Conservation (phyloP, 2,888 invertebrate genomes). For the Deilephila elpenor region DNA sequence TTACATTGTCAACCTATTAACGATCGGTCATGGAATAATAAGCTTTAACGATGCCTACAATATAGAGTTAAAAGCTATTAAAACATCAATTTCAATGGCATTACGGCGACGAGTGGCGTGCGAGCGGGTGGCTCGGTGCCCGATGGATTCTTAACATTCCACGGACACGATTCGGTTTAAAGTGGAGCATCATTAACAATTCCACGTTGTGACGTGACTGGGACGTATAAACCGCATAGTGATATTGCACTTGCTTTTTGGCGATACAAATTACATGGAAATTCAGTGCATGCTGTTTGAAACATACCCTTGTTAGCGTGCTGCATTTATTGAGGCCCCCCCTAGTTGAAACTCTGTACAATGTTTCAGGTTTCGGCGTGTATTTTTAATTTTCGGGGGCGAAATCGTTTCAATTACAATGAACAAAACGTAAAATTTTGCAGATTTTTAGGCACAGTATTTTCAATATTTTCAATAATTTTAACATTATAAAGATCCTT, state of each 20-base stretch:
- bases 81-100: constrained; percentile 35
- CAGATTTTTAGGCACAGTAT: too few species aligned
- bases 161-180: constrained; percentile 62
- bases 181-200: constrained; percentile 71
- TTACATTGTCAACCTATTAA: constrained; percentile 47
- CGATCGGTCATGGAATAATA: constrained; percentile 33
- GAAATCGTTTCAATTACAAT: too few species aligned
- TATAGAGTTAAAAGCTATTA: constrained; percentile 38
- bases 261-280: constrained; percentile 12
- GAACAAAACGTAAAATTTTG: too few species aligned
- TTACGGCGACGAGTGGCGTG: constrained; percentile 37
- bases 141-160: constrained; percentile 43
- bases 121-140: constrained; percentile 46
- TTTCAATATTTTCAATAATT: too few species aligned
- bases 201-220: constrained; percentile 60
- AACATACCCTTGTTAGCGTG: constrained; percentile 31
- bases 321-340: not conserved
- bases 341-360: not conserved
- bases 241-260: constrained; percentile 37
- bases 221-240: constrained; percentile 47
- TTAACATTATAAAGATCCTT: too few species aligned
- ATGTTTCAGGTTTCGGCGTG: too few species aligned
- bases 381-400: too few species aligned
- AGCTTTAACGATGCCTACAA: constrained; percentile 34
- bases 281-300: constrained; percentile 8